Base-by-base conservation (phyloP, 1,140 invertebrate genomes). In the Solen grandis region DNA sequence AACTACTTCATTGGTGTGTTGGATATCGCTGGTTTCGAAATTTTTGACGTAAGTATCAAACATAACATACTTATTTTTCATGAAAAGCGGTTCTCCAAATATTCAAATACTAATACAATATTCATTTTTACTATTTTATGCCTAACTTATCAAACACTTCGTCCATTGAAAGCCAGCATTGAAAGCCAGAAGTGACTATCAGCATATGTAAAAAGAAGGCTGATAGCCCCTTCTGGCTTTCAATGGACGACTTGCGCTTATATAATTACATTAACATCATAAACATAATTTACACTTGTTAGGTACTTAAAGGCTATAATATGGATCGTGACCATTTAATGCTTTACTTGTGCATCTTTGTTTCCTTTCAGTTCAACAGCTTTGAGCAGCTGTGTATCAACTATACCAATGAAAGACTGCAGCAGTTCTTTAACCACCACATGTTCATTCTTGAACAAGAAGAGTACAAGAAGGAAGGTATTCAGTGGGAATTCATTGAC, bases 341-440 rank as follows among this genome's bases (percentile, higher is more conserved):
- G n/a, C n/a, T n/a, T n/a, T n/a, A n/a, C n/a, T n/a, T n/a, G n/a
- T n/a, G n/a, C n/a, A 36, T 41, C 25, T 63, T 29, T 59, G 35
- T 80, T 35, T 35, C 13, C 52, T 85, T 94, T 92, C 94, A 98
- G 97, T 98, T 94, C 95, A 99, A 99, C 95, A 96, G 97, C 93
- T 99, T 99, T 95, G 98, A 99, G 94, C 98, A 99, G 94, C 95
- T 99, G 92, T 99, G 98, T 94, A 99, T 99, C 95, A 99, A 99
- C 95, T 99, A 99, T 94, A 99, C 98, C 93, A 99, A 99, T 94
- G 98, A 99, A 95, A 98, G 99, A 94, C 95, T 99, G 88, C 98
- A 99, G 94, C 98, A 99, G 94, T 99, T 99, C 95, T 99, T 99
- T 97, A 99, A 99, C 94, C 98, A 99, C 93, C 98, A 99, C 94